Conservation (phyloP, 2,888 invertebrate species). For the Drosophila peninsularis region DNA sequence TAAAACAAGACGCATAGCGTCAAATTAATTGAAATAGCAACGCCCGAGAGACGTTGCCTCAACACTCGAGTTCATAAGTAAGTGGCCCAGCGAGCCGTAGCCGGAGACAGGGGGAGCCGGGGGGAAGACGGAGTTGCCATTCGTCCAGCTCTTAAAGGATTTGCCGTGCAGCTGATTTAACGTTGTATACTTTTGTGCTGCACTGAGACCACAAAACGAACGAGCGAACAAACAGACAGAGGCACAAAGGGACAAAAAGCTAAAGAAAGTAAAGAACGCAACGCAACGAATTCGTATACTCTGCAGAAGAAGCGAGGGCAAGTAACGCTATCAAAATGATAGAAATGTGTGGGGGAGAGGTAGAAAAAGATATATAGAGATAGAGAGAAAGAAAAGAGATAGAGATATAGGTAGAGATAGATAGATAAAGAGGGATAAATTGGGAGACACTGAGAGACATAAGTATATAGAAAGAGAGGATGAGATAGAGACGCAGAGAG, state of each 20-base stretch:
- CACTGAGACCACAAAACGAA: slow-evolving; percentile 32
- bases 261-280: background rate
- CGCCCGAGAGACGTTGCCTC: slow-evolving; percentile 47
- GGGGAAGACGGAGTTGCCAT: background rate
- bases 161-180: slow-evolving; percentile 49
- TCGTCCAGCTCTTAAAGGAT: slow-evolving; percentile 24
- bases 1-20: slow-evolving; percentile 44
- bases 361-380: background rate
- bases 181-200: slow-evolving; percentile 49
- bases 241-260: slow-evolving; percentile 12
- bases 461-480: too few species aligned
- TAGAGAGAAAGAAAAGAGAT: background rate
- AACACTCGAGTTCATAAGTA: slow-evolving; percentile 45
- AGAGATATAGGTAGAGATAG: background rate
- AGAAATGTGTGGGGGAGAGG: too few species aligned
- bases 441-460: too few species aligned
- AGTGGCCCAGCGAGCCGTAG: slow-evolving; percentile 47
- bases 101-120: background rate
- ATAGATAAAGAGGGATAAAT: too few species aligned
- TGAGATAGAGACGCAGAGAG: too few species aligned
- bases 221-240: slow-evolving; percentile 14
- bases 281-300: slow-evolving; percentile 1
- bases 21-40: slow-evolving; percentile 60
- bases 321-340: background rate
- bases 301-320: background rate